phyloP scores from a whole-genome alignment of 2,888 invertebrate genomes.

The Drosophila mimica region DNA sequence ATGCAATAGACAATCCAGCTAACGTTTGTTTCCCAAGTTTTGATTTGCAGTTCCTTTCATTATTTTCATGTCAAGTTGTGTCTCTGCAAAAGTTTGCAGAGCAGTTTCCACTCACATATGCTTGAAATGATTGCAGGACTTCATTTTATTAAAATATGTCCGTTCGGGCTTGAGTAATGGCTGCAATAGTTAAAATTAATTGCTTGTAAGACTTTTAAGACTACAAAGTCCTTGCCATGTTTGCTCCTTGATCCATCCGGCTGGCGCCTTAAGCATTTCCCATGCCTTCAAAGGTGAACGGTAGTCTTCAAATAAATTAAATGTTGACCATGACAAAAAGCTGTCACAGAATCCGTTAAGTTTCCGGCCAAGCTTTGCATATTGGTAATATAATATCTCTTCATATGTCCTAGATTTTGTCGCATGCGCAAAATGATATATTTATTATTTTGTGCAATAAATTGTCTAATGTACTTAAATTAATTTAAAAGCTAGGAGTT shows the following conservation, averaged over 20 bases:
- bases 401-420: slow-evolving; percentile 1
- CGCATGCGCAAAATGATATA: slow-evolving; percentile 13
- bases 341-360: slow-evolving; percentile 49
- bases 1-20: slow-evolving; percentile 6
- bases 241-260: slow-evolving; percentile 11
- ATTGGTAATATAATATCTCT: slow-evolving; percentile 43
- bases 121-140: slow-evolving; percentile 60
- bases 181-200: slow-evolving; percentile 66
- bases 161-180: slow-evolving; percentile 62
- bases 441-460: slow-evolving; percentile 7
- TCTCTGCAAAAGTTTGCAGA: slow-evolving; percentile 36
- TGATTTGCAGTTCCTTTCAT: slow-evolving; percentile 25
- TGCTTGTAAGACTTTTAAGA: slow-evolving; percentile 62
- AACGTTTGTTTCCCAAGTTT: slow-evolving; percentile 28
- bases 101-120: slow-evolving; percentile 63
- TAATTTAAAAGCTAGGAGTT: not conserved
- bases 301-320: slow-evolving; percentile 69
- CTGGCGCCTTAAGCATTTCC: not conserved
- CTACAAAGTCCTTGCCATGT: slow-evolving; percentile 26
- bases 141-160: slow-evolving; percentile 77
- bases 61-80: slow-evolving; percentile 59
- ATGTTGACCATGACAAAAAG: slow-evolving; percentile 59
- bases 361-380: slow-evolving; percentile 50
- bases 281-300: slow-evolving; percentile 49
- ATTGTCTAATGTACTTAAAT: slow-evolving; percentile 8